Conservation (phyloP, 92 coral and sea anemone species). For the Hydrozoanthus gracilis region DNA sequence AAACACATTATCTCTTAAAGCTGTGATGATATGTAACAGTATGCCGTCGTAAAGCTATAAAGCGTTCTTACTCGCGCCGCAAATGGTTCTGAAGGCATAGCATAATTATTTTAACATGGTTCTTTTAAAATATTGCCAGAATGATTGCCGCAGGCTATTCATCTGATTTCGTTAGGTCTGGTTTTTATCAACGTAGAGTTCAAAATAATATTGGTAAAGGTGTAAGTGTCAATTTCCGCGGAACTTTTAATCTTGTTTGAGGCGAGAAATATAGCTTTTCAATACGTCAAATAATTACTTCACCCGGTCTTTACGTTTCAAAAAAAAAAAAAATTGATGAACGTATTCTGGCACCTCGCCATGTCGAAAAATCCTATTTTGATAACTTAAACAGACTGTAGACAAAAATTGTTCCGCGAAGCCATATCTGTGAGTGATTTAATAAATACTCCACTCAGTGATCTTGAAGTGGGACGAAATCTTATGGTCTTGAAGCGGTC, state of each 20-base stretch:
- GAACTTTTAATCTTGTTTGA: slow-evolving; percentile 40
- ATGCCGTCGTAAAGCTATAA: slow-evolving; percentile 52
- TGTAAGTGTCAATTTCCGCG: slow-evolving; percentile 30
- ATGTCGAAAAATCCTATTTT: not conserved
- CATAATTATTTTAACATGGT: slow-evolving; percentile 53
- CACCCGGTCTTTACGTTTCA: not conserved
- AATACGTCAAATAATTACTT: not conserved
- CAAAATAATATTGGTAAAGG: slow-evolving; percentile 18
- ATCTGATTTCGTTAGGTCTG: slow-evolving; percentile 6
- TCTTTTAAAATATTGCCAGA: slow-evolving; percentile 11
- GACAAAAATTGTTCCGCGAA: not conserved
- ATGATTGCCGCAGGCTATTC: slow-evolving; percentile 12
- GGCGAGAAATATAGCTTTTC: slow-evolving; percentile 20
- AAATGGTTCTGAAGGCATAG: slow-evolving; percentile 56
- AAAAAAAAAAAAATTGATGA: not conserved
- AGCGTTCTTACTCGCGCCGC: slow-evolving; percentile 32
- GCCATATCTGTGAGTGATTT: slow-evolving; percentile 33
- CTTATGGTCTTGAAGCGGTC: not conserved
- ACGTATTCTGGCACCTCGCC: slow-evolving; percentile 6
- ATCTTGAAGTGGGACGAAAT: slow-evolving; percentile 6
- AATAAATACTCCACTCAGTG: slow-evolving; percentile 17
- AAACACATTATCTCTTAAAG: slow-evolving; percentile 51
- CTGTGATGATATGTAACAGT: slow-evolving; percentile 43
- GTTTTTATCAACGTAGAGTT: slow-evolving; percentile 18
- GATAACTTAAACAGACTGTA: slow-evolving; percentile 8